phyloP scores from a whole-genome alignment of 2,113 vertebrate species.

The Ictalurus punctatus region DNA sequence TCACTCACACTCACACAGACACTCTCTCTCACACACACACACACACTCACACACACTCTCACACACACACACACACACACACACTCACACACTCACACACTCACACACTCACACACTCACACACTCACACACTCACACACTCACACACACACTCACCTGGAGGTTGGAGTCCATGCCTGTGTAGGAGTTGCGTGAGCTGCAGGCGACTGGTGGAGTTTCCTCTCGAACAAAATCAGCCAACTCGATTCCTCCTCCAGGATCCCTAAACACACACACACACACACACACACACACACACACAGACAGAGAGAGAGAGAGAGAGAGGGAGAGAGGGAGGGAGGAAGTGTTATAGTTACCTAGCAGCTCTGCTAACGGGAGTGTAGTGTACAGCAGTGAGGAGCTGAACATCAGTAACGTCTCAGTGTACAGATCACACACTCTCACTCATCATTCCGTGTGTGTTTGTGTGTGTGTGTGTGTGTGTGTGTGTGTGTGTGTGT shows the following conservation, averaged over 20 bases:
- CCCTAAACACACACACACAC: constrained; percentile 69
- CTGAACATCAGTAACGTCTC: background rate
- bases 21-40: too few relatives aligned
- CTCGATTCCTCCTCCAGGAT: constrained; percentile 97
- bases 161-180: constrained; percentile 88
- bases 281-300: constrained; percentile 39
- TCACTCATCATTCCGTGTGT: background rate
- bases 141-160: constrained; percentile 75
- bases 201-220: constrained; percentile 96
- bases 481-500: constrained; percentile 15
- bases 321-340: background rate
- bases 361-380: constrained; percentile 40
- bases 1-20: too few relatives aligned
- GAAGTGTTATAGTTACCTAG: constrained; percentile 50
- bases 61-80: too few relatives aligned
- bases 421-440: background rate
- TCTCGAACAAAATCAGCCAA: constrained; percentile 95
- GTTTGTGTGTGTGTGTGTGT: background rate
- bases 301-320: constrained; percentile 32
- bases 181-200: constrained; percentile 97
- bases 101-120: background rate
- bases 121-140: background rate
- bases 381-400: background rate
- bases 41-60: too few relatives aligned
- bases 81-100: too few relatives aligned